Evolutionary conservation across 2,113 vertebrate species (phyloP), one percentile per base, ranked within the genome.

Genomic region (Actenoides hombroni): DNA sequence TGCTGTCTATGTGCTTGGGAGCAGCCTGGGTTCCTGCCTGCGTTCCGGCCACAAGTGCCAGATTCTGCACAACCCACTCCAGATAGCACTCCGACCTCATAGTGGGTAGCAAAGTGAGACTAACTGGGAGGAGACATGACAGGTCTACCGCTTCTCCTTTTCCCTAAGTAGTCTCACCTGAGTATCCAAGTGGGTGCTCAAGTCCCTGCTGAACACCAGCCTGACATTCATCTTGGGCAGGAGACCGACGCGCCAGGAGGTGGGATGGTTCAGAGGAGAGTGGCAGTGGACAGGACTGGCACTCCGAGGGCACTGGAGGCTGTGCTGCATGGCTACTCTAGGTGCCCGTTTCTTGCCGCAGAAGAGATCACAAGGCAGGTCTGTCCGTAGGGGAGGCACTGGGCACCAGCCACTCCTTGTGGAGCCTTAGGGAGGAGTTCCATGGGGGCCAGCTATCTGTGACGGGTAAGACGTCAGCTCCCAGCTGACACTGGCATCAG

Each of bases 241-340:
- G 59, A 73, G 70, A 31, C 7, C 0, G 2, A 4, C 1, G 0
- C 14, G 31, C 61, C 11, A 5, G 73, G 65, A 79, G 40, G 8
- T 11, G 7, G 44, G 57, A 60, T 13, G 67, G 48, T 18, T 37
- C 8, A 5, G 48, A 65, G 35, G 35, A 56, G 70, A 17, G 46
- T 6, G 59, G 65, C 42, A 11, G 76, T 4, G 21, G 59, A 2
- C 8, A 25, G 78, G 39, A 23, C 3, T 40, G 51, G 42, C 28
- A 1, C 13, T 26, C 29, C 5, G 46, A 35, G 17, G 51, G 51
- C 24, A 2, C 51, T 4, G 44, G 0, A 1, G 64, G 44, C 44
- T 37, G 3, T 19, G 56, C 48, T 81, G 5, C 39, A 17, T 25
- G 39, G 25, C 71, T 76, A 2, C 39, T 16, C 12, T 13, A 5